Evolutionary conservation across 2,113 vertebrate species (phyloP), one percentile per base, ranked within the genome.

Genomic region (Epinephelus lanceolatus): DNA sequence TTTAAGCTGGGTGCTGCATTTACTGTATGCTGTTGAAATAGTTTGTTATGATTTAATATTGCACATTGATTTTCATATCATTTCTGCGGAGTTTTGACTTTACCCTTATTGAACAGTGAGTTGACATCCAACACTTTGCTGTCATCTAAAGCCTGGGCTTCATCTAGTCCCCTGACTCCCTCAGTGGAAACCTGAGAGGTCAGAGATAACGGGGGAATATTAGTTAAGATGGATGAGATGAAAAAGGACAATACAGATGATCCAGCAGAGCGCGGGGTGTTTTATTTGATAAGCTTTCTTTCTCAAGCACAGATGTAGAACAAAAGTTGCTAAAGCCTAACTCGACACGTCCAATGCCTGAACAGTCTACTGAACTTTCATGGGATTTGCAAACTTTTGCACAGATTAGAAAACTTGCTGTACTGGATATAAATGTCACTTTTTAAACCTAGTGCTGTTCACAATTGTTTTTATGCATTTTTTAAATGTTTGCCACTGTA

Each of bases 401-500:
- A 95, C 95, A 92, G 82, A 93, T 92, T 88, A 87, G 80, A 57
- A 90, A 89, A 73, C 87, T 91, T 91, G 92, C 92, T 94, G 90
- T 94, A 93, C 92, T 92, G 89, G 90, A 92, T 89, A 81, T 78
- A 80, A 90, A 93, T 86, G 88, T 94, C 93, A 94, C 93, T 94
- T 93, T 95, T 95, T 94, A 91, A 96, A 94, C 91, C 83, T 94
- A 94, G 88, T 94, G 91, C 94, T 92, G 94, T 94, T 96, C 90
- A 94, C 91, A 88, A 93, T 94, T 94, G 94, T 94, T 96, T 95
- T 95, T 95, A 94, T 94, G 92, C 96, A 93, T 91, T 95, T 95
- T 93, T 96, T 90, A 87, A 83, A 95, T 94, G 95, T 95, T 96
- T 93, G 91, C 90, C 93, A 94, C 95, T 96, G 93, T 96, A 96